Evolutionary conservation across 2,797 vertebrate genomes (phyloP).

Genomic region (Arrhamphus sclerolepis): DNA sequence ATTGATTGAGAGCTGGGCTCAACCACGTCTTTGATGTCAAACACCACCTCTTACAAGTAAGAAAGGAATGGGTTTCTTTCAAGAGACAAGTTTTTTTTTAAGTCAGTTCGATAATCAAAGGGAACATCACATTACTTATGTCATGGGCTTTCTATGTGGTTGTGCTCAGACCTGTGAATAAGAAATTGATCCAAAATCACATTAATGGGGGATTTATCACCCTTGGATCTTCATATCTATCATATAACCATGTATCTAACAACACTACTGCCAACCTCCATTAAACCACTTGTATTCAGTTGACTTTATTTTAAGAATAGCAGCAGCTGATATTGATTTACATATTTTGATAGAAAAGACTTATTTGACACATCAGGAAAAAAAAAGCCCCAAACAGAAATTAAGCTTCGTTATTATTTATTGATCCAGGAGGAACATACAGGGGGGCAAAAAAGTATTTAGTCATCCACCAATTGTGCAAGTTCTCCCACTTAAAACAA

Average conservation of each 20-base stretch:
- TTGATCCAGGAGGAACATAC: constrained; percentile 24
- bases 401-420: constrained; percentile 12
- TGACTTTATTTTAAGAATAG: constrained; percentile 1
- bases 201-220: constrained; percentile 49
- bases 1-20: constrained; percentile 29
- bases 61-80: constrained; percentile 27
- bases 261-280: background rate
- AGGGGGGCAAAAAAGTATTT: no score
- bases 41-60: constrained; percentile 15
- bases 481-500: no score
- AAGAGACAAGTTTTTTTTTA: constrained; percentile 12
- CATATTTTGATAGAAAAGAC: background rate
- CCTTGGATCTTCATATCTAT: constrained; percentile 31
- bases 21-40: constrained; percentile 48
- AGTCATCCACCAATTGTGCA: no score
- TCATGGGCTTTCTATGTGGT: constrained; percentile 35
- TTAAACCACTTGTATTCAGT: constrained; percentile 3
- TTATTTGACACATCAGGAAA: no score
- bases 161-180: constrained; percentile 18
- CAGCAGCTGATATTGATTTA: constrained; percentile 4
- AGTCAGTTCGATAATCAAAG: constrained; percentile 40
- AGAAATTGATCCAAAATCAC: constrained; percentile 14
- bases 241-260: background rate
- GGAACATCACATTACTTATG: constrained; percentile 5
- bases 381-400: background rate